Evolutionary conservation across 2,888 invertebrate genomes (phyloP), one percentile per base, ranked within the genome.

Genomic region (Melanotus villosus): DNA sequence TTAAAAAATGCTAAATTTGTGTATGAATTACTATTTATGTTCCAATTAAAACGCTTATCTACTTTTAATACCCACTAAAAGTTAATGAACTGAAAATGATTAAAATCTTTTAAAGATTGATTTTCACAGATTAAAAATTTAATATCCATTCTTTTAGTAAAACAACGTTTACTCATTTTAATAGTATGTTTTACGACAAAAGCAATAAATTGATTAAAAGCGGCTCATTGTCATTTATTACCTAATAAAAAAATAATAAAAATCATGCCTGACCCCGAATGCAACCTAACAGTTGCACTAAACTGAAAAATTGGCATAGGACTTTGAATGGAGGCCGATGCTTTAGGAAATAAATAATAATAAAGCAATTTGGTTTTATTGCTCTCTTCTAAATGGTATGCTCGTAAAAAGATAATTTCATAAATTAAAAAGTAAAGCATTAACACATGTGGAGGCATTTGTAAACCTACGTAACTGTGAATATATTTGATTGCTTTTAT

Each of bases 191-290:
- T 56, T 36, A 36, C 16, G 56, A 36, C 19, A 21, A 36, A 52
- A 34, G 56, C 34, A 3, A 56, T 56, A 56, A 56, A 56, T 56
- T 56, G n/a, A 56, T 36, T 56, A 56, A 36, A 34, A 36, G 1
- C n/a, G n/a, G 16, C 21, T 19, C 19, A 36, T 21, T 56, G 56
- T 56, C 56, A 56, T 56, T 56, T 56, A 56, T 21, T 1, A 36
- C 36, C 1, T 10, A 34, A 56, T 56, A 56, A 56, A 56, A 56
- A 56, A 36, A 47, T 12, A 47, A 47, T 47, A 47, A 47, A 38
- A 47, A 23, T 47, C 47, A n/a, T 23, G n/a, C 2, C 12, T 26
- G 47, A 10, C 26, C 21, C 47, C 21, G 1, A 26, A 23, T 18
- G 19, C n/a, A 23, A 9, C 12, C 23, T 2, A 19, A 12, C 21